Evolutionary conservation across 2,113 vertebrate genomes (phyloP).

Genomic region (Hemiscyllium ocellatum): DNA sequence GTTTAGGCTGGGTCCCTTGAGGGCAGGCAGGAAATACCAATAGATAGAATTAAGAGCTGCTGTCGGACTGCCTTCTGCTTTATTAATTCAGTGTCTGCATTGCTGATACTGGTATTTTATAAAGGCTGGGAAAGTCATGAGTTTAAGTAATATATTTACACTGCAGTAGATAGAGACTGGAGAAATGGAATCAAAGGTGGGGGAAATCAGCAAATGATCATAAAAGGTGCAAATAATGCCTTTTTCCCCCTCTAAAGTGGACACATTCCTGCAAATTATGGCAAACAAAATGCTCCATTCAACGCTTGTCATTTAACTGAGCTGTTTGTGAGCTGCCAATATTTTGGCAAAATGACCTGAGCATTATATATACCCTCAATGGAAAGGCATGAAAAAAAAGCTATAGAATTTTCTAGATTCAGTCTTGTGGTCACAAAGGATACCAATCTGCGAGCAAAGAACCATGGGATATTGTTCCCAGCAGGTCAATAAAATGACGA

Average conservation of each 20-base stretch:
- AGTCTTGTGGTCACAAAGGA: conserved; percentile 43
- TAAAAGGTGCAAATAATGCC: background rate
- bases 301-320: background rate
- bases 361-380: background rate
- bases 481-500: conserved; percentile 53
- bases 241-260: background rate
- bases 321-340: background rate
- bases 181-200: background rate
- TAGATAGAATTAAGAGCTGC: conserved; percentile 42
- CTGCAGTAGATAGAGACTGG: background rate
- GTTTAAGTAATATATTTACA: background rate
- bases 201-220: background rate
- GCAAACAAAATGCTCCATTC: background rate
- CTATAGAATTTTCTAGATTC: conserved; percentile 40
- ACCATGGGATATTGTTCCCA: conserved; percentile 44
- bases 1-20: conserved; percentile 46
- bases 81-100: conserved; percentile 44
- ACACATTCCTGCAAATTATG: background rate
- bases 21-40: conserved; percentile 51
- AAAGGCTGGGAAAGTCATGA: background rate
- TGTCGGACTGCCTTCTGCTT: conserved; percentile 41
- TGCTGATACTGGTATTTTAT: background rate
- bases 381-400: conserved; percentile 19
- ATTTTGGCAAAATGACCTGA: background rate
- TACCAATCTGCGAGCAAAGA: conserved; percentile 42